phyloP scores from a whole-genome alignment of 1,140 invertebrate species.

The Elysia chlorotica region DNA sequence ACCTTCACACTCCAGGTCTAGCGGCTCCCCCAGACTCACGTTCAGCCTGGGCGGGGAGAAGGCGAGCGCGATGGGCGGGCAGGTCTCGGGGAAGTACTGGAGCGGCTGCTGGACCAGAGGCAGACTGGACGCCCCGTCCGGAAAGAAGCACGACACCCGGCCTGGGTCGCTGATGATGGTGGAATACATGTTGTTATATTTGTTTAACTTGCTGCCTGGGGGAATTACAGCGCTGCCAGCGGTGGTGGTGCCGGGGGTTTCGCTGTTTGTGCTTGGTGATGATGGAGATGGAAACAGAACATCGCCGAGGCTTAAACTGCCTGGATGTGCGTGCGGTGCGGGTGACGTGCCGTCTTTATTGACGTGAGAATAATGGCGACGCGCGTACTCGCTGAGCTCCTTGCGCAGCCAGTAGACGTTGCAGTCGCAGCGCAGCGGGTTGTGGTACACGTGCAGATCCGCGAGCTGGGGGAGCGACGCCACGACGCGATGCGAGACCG shows the following conservation, averaged over 20 bases:
- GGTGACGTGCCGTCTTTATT: background rate
- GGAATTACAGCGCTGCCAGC: constrained; percentile 7
- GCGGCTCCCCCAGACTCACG: constrained; percentile 58
- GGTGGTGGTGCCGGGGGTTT: constrained; percentile 20
- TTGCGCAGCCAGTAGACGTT: constrained; percentile 61
- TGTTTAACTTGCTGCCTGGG: no score
- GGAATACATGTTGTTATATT: background rate
- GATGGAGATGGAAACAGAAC: background rate
- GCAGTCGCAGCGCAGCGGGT: constrained; percentile 65
- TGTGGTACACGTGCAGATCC: constrained; percentile 60
- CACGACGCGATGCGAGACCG: constrained; percentile 49
- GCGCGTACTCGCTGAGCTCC: background rate
- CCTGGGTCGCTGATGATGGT: constrained; percentile 45
- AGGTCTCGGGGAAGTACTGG: constrained; percentile 43
- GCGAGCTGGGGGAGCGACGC: constrained; percentile 42
- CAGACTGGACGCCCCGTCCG: constrained; percentile 24
- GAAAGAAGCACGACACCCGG: constrained; percentile 53
- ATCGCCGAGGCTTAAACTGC: background rate
- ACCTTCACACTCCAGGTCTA: constrained; percentile 62
- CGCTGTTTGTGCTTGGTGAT: background rate
- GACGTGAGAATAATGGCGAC: background rate
- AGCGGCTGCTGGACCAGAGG: constrained; percentile 50
- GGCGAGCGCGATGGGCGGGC: constrained; percentile 55
- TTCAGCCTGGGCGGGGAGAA: constrained; percentile 49
- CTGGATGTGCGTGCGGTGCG: background rate